These are phyloP conservation scores for Tupaia tana DNA, from an alignment of 2,113 vertebrate species.

Conservation along the genomic window DNA sequence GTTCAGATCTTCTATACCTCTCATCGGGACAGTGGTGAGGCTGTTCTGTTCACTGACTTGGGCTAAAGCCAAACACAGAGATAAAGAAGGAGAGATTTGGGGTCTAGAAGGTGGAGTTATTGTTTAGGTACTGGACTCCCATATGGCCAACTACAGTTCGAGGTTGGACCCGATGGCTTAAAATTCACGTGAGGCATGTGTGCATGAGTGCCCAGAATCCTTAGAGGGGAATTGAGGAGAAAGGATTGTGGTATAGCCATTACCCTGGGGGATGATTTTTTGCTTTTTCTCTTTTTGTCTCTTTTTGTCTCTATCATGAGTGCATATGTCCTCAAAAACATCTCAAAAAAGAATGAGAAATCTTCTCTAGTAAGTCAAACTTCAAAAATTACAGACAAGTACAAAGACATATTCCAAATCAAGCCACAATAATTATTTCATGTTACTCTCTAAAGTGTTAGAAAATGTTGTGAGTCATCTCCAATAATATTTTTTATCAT, in stretches of 20 bases:
- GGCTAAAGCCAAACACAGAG: background rate
- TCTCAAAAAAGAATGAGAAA: background rate
- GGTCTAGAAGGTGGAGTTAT: no score
- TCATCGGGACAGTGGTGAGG: background rate
- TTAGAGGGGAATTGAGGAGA: no score
- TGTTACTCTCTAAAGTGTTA: background rate
- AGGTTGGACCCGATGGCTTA: no score
- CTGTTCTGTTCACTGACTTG: background rate
- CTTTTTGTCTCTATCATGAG: no score
- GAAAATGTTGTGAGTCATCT: background rate
- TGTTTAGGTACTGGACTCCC: no score
- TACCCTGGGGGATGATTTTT: no score
- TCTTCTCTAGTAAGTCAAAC: background rate
- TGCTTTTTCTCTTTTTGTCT: no score
- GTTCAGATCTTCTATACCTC: background rate
- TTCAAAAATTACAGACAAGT: background rate
- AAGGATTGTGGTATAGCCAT: no score
- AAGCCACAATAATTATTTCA: background rate
- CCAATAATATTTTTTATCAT: background rate
- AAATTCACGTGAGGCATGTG: no score
- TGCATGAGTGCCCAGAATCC: no score
- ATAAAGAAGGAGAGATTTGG: background rate
- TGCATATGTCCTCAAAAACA: no score
- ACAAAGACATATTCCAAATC: background rate
- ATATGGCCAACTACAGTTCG: no score